Evolutionary conservation across 2,888 invertebrate species (phyloP).

Genomic region (Xylota sylvarum): DNA sequence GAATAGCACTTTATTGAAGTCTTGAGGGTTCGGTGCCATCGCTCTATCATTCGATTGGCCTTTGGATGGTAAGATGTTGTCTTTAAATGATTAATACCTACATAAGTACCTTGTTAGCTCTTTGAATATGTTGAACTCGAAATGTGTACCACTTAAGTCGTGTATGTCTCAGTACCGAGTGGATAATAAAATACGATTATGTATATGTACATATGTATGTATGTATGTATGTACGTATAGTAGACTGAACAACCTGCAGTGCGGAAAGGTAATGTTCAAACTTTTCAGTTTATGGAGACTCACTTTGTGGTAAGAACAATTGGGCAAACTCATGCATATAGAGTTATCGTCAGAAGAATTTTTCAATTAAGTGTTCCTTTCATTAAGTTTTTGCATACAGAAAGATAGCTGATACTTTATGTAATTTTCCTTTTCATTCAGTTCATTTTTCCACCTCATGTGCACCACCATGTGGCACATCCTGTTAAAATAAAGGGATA

Average conservation of each 20-base stretch:
- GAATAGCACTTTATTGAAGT: no score
- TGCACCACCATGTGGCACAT: neutral
- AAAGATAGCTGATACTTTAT: neutral
- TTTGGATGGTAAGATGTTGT: no score
- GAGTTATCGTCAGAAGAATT: neutral
- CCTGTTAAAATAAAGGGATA: neutral
- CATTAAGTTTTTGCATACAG: neutral
- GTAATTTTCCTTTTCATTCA: neutral
- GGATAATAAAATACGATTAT: no score
- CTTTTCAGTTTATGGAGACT: neutral
- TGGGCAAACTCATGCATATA: neutral
- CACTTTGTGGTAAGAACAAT: neutral
- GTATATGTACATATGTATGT: no score
- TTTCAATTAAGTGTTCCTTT: conserved; percentile 7
- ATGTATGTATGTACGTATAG: no score
- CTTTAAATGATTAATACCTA: no score
- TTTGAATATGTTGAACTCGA: no score
- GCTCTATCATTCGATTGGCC: no score
- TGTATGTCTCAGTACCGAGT: no score
- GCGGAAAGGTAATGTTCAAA: neutral
- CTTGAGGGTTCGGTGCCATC: no score
- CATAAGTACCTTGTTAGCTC: no score
- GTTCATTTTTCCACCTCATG: neutral
- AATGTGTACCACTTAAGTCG: no score
- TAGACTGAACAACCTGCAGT: neutral